Evolutionary conservation across 2,888 invertebrate species (phyloP).

Genomic region (Dryadula phaetusa): DNA sequence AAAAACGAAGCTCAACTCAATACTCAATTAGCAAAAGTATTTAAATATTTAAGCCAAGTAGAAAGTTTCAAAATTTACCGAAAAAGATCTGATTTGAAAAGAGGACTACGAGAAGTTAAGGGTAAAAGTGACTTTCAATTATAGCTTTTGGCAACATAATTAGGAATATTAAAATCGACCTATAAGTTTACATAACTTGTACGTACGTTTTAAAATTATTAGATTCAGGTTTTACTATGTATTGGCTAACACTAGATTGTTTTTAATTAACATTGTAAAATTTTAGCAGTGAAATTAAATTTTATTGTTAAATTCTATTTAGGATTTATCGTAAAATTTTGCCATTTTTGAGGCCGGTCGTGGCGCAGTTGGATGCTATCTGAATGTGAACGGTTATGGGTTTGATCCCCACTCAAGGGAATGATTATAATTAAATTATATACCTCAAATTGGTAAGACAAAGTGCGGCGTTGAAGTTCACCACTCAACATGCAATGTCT

Average conservation of each 20-base stretch:
- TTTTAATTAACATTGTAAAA: not conserved
- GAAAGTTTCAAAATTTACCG: constrained; percentile 12
- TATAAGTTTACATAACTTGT: too few species aligned
- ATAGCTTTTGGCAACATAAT: constrained; percentile 17
- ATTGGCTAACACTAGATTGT: not conserved
- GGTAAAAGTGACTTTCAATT: constrained; percentile 22
- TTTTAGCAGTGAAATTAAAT: not conserved
- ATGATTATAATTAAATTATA: too few species aligned
- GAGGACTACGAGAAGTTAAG: constrained; percentile 13
- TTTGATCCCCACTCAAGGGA: too few species aligned
- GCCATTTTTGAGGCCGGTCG: too few species aligned
- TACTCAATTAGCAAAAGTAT: constrained; percentile 6
- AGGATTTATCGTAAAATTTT: not conserved
- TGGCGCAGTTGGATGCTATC: too few species aligned
- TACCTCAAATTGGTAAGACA: too few species aligned
- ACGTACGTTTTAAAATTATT: not conserved
- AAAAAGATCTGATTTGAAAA: constrained; percentile 13
- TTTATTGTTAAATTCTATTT: not conserved
- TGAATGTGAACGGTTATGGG: too few species aligned
- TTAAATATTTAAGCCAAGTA: constrained; percentile 15
- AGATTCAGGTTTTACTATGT: not conserved
- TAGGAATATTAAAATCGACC: constrained; percentile 14
- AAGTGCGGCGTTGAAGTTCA: too few species aligned
- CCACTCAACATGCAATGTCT: too few species aligned
- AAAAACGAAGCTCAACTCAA: not conserved